Evolutionary conservation across 2,888 invertebrate species (phyloP).

Genomic region (Pegoplata infirma): DNA sequence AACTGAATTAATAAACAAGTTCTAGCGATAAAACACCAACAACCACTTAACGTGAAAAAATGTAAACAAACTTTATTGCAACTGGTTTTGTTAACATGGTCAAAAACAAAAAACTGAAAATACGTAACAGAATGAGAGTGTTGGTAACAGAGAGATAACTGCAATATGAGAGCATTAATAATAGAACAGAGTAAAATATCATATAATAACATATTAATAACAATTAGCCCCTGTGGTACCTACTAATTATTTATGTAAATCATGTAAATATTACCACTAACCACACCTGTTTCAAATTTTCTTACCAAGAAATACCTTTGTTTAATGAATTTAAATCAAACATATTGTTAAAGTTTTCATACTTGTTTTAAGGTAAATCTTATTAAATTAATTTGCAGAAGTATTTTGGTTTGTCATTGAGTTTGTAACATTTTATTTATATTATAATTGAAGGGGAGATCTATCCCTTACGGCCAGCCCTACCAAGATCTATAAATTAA

Average conservation of each 20-base stretch:
- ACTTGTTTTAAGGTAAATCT: too few species aligned
- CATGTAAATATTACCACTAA: constrained; percentile 14
- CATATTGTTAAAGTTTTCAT: too few species aligned
- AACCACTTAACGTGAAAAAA: constrained; percentile 28
- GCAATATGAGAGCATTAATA: too few species aligned
- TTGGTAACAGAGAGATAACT: neutral
- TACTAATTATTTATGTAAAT: constrained; percentile 54
- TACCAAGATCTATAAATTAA: too few species aligned
- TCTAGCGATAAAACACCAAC: neutral
- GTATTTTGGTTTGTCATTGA: too few species aligned
- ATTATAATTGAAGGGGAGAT: too few species aligned
- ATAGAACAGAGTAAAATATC: neutral
- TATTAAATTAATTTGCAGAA: too few species aligned
- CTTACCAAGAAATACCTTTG: constrained; percentile 1
- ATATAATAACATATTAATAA: neutral
- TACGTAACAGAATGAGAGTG: neutral
- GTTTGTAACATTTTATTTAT: too few species aligned
- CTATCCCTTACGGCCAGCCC: too few species aligned
- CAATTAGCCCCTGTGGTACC: constrained; percentile 15
- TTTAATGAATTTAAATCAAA: neutral
- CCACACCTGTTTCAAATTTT: constrained; percentile 40
- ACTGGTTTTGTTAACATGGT: constrained; percentile 52
- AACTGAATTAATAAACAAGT: constrained; percentile 30
- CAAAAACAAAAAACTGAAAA: constrained; percentile 27
- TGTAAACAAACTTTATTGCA: constrained; percentile 54